Base-by-base conservation (phyloP, 1,140 invertebrate species). In the Heterodera carotae region DNA sequence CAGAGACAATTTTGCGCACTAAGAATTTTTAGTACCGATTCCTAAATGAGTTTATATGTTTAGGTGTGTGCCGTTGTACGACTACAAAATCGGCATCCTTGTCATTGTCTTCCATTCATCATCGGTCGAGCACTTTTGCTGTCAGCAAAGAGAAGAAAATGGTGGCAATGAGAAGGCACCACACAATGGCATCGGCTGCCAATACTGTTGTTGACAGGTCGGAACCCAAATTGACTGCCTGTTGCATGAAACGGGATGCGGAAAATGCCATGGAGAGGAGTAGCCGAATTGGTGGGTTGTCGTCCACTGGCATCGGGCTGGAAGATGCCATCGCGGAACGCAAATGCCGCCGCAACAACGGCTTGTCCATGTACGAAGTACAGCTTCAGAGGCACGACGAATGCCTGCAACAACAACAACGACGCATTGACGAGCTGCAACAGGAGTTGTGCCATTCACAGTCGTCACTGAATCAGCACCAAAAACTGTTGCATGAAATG, bases 341-440 rank as follows among this genome's bases (percentile, higher is more conserved):
- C 1, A 56, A 56, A 18, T n/a, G 12, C 48, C 48, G 48, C 6
- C 6, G 6, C 39, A 43, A 12, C 39, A 12, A 6, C 12, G 39
- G 39, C 2, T 43, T 43, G 12, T 56, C 48, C 1, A 18, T 56
- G 22, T 18, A 56, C 2, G 48, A 56, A 56, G 18, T 18, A 71
- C 33, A 71, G 27, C 68, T 59, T 8, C 27, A 56, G 22, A 60
- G 59, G 64, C 27, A 31, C 48, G 64, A 74, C 7, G 10, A 62
- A 56, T 64, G 59, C 34, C 12, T 74, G 27, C 8, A 92, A 69
- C 92, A 94, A 82, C 94, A 96, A 85, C 92, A 94, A 80, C 91
- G 92, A 66, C 92, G 92, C 84, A 97, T 97, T 66, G 92, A 94
- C 83, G 93, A 95, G 81, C 89, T 97, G 43, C 93, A 96, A 86